phyloP scores from a whole-genome alignment of 2,888 invertebrate species.

The Drosophila prostipennis region DNA sequence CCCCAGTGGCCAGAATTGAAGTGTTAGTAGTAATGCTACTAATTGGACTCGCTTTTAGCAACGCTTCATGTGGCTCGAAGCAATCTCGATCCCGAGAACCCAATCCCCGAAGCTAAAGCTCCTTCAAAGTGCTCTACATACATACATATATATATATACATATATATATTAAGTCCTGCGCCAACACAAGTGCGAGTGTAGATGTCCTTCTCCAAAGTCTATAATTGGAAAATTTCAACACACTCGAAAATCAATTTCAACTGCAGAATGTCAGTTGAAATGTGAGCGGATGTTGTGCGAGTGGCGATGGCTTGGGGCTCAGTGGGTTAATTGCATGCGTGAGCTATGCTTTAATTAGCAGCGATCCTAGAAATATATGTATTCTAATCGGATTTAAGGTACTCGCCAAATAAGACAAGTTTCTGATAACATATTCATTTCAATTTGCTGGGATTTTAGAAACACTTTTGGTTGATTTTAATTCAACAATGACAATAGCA shows the following conservation, averaged over 20 bases:
- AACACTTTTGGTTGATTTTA: too few relatives aligned
- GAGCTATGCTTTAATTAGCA: conserved; percentile 27
- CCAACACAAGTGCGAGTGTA: not conserved
- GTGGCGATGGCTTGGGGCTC: not conserved
- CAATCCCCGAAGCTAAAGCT: conserved; percentile 48
- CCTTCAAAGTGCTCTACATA: conserved; percentile 45
- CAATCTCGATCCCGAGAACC: conserved; percentile 29
- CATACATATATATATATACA: not conserved
- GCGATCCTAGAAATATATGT: not conserved
- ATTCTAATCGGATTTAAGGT: too few relatives aligned
- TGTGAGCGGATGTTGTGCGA: conserved; percentile 1
- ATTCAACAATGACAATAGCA: too few relatives aligned
- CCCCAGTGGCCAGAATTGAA: conserved; percentile 68
- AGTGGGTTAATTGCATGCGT: conserved; percentile 34
- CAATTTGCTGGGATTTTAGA: too few relatives aligned
- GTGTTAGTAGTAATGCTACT: conserved; percentile 82
- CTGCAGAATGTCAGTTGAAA: conserved; percentile 27
- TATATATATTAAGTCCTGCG: not conserved
- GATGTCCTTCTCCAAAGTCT: conserved; percentile 53
- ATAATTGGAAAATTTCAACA: conserved; percentile 76
- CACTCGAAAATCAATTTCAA: conserved; percentile 75
- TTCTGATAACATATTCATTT: too few relatives aligned
- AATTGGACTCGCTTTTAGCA: conserved; percentile 81
- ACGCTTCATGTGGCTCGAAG: conserved; percentile 65
- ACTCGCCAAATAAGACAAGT: too few relatives aligned